Percentiles rank a stretch among this genome's conserved stretches.
Conservation (phyloP, 2,888 invertebrate genomes). For the Spisula solida region DNA sequence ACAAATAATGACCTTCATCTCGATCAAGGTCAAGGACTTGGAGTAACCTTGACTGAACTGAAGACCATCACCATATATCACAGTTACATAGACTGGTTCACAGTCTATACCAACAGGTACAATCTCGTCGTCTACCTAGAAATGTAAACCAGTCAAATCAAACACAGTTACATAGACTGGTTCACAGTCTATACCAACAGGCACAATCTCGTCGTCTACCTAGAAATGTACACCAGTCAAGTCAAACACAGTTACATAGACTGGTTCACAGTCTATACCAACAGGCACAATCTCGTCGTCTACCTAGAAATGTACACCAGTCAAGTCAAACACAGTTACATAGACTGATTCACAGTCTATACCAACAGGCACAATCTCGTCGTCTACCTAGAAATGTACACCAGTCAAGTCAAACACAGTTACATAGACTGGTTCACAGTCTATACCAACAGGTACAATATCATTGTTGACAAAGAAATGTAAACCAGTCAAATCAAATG, state of each 20-base stretch:
- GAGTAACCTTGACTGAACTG: slow-evolving; percentile 79
- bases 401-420: slow-evolving; percentile 66
- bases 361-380: slow-evolving; percentile 75
- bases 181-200: slow-evolving; percentile 77
- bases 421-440: slow-evolving; percentile 81
- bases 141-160: background rate
- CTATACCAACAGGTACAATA: slow-evolving; percentile 74
- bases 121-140: slow-evolving; percentile 77
- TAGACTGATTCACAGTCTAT: slow-evolving; percentile 80
- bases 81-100: slow-evolving; percentile 82
- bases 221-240: slow-evolving; percentile 52
- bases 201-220: slow-evolving; percentile 68
- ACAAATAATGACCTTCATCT: slow-evolving; percentile 77
- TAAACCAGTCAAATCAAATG: slow-evolving; percentile 51
- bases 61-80: slow-evolving; percentile 75
- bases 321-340: slow-evolving; percentile 72
- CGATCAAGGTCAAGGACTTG: slow-evolving; percentile 76
- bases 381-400: slow-evolving; percentile 63
- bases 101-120: slow-evolving; percentile 76
- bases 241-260: slow-evolving; percentile 77
- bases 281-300: slow-evolving; percentile 71
- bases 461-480: slow-evolving; percentile 53
- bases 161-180: slow-evolving; percentile 82
- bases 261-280: slow-evolving; percentile 81
- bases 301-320: slow-evolving; percentile 51